Evolutionary conservation across 2,797 vertebrate species (phyloP).

Genomic region (Propithecus perrieri): DNA sequence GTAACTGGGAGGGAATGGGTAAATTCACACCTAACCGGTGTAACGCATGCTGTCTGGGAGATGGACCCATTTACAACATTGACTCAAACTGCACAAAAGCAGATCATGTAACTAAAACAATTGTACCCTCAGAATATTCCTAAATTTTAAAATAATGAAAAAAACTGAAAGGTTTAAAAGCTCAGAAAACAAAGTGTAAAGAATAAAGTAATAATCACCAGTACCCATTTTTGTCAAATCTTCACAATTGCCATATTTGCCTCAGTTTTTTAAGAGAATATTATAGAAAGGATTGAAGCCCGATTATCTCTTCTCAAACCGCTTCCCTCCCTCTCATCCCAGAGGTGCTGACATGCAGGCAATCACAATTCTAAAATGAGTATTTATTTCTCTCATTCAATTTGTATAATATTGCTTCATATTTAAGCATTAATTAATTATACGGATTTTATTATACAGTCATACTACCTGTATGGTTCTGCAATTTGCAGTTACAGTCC

Average conservation of each 20-base stretch:
- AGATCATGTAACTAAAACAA: no score
- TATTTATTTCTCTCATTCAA: neutral
- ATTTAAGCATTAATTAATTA: neutral
- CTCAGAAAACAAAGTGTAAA: neutral
- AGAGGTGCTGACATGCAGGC: neutral
- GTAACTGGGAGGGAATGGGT: no score
- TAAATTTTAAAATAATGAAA: no score
- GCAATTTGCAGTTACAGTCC: neutral
- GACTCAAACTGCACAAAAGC: no score
- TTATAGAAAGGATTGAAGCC: rapidly evolving
- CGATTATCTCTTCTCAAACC: neutral
- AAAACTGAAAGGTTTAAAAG: neutral
- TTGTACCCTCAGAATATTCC: no score
- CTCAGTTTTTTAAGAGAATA: neutral
- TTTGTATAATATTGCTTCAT: neutral
- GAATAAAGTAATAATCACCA: neutral
- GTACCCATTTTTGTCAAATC: neutral
- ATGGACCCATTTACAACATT: no score
- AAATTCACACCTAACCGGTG: no score
- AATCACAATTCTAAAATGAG: neutral
- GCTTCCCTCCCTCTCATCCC: neutral
- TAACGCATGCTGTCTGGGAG: no score
- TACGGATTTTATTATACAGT: neutral
- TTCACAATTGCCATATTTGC: neutral
- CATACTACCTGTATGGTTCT: neutral